Conservation (phyloP, 2,113 vertebrate species). For the Benitochromis conjunctus region DNA sequence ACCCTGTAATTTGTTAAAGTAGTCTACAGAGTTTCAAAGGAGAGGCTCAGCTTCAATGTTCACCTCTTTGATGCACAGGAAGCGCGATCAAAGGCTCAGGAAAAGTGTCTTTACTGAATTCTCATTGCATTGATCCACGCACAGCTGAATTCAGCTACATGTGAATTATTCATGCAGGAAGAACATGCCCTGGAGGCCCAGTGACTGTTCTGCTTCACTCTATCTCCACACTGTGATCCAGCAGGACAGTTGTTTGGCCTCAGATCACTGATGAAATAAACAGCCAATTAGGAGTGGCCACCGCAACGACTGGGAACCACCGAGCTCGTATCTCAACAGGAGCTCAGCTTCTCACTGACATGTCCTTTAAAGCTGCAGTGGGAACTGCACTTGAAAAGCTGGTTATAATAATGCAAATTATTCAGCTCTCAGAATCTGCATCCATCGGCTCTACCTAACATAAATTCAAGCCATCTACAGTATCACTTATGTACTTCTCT, state of each 20-base stretch:
- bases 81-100: constrained; percentile 34
- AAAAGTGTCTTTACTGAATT: constrained; percentile 27
- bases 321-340: background rate
- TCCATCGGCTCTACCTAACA: background rate
- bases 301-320: background rate
- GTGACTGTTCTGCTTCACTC: constrained; percentile 1
- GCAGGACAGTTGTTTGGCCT: constrained; percentile 19
- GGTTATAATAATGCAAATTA: background rate
- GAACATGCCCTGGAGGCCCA: constrained; percentile 25
- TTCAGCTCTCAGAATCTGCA: background rate
- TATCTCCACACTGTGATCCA: constrained; percentile 1
- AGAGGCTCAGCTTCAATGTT: constrained; percentile 6
- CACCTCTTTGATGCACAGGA: background rate
- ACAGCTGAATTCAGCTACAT: constrained; percentile 57
- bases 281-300: constrained; percentile 10
- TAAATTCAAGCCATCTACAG: background rate
- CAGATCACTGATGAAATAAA: constrained; percentile 1
- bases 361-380: background rate
- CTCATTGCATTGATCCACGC: constrained; percentile 53
- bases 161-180: constrained; percentile 68
- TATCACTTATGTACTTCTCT: background rate
- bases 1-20: background rate
- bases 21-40: background rate
- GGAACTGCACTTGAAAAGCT: background rate
- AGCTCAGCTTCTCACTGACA: background rate